Base-by-base conservation (phyloP, 2,113 vertebrate genomes). In the Oryzias curvinotus region DNA sequence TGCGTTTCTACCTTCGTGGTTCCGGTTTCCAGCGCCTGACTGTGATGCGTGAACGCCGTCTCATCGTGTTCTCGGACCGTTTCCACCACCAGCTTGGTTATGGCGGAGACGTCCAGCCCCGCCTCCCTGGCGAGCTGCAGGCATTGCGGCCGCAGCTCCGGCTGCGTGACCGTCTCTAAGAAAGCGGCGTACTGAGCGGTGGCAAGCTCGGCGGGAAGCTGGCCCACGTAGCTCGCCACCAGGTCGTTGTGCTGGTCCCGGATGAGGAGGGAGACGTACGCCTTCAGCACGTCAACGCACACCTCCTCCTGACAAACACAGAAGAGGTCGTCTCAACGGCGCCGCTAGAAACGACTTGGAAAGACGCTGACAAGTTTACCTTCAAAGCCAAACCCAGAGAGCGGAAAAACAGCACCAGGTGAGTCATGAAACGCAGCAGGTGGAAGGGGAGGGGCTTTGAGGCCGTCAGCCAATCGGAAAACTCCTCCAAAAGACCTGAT, bases 141-240 rank as follows among this genome's bases (percentile, higher is more conserved):
- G 72, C 95, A 98, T 62, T 81, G 93, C 25, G 93, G 94, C 17
- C 94, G 93, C 47, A 94, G 92, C 15, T 96, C 94, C 0, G 90
- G 88, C 75, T 98, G 95, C 0, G 81, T 93, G n/a, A 98, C 90
- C 0, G 93, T 93, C 90, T 98, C 96, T 28, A 99, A 77, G 80
- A 97, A 98, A 0, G 85, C 62, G 3, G 97, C 94, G 0, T 98
- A 99, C 70, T 97, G 95, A 64, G 87, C 71, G 15, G 95, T 92
- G 1, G 93, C 94, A 0, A 94, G 75, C 14, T 95, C 93, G 1
- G 88, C 65, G 1, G 97, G 96, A 18, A 99, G 88, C 81, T 98
- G 96, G 73, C 95, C 95, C 1, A 95, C 93, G 17, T 98, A 99
- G 80, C 94, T 96, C 0, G 97, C 96, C 69, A 99, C 93, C 1